Evolutionary conservation across 1,140 invertebrate genomes (phyloP), one percentile per base, ranked within the genome.

Genomic region (Pseudomyrmex flavicornis): DNA sequence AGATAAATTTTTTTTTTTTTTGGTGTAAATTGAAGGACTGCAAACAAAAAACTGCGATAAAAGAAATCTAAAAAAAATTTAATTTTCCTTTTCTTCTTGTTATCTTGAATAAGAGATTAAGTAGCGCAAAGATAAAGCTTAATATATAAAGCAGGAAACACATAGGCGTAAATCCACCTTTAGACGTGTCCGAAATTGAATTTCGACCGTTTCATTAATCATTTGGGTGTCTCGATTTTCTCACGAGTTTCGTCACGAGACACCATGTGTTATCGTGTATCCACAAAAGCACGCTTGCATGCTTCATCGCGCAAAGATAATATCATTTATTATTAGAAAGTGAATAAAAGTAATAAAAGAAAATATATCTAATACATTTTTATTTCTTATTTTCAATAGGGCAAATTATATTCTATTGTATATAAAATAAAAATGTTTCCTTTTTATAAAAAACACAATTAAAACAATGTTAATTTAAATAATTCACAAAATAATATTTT

Each of bases 131-230:
- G 68, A 61, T 48, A 15, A 50, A 75, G 22, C 46, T 20, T 48
- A 12, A 17, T 35, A 46, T 8, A 46, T 8, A n/a, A 22, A 46
- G 46, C 58, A 58, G 46, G n/a, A 58, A 17, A 63, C 50, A 75
- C 46, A 63, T 12, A 63, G 20, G 46, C 73, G 59, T 63, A 63
- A 63, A 63, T 62, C 22, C 26, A 44, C 58, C 73, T 63, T 52
- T 12, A 17, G 59, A 62, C 73, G 1, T 46, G 56, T 13, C 44
- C 9, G 73, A 63, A 62, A 75, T 75, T 46, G 73, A 75, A 75
- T 75, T 75, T 26, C 72, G 44, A 75, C 2, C 20, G 15, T 62
- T 62, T 58, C 58, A 75, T 75, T 75, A 75, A 75, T 75, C 72
- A 75, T 75, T 48, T 20, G 4, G 13, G 8, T 26, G 3, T 3